phyloP scores from a whole-genome alignment of 1,140 invertebrate genomes.

The Penaeus indicus region DNA sequence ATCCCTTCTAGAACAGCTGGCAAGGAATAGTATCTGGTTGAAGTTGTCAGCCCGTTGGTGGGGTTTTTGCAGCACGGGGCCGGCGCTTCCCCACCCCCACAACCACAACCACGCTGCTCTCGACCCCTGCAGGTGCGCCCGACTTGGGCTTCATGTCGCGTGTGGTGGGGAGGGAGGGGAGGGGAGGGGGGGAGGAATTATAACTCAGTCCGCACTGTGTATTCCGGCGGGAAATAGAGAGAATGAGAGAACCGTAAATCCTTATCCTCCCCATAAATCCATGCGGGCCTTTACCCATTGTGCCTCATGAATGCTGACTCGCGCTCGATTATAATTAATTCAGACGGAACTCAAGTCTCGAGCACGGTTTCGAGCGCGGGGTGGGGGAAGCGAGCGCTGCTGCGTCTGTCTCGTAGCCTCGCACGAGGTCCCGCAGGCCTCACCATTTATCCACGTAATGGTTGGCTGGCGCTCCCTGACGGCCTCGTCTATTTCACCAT shows the following conservation, averaged over 20 bases:
- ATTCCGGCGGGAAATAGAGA: background rate
- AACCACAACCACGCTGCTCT: slow-evolving; percentile 49
- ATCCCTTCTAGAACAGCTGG: background rate
- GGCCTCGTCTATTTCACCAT: slow-evolving; percentile 56
- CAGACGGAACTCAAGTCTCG: slow-evolving; percentile 55
- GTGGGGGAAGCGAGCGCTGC: slow-evolving; percentile 41
- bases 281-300: slow-evolving; percentile 47
- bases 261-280: background rate
- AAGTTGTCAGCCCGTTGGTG: slow-evolving; percentile 40
- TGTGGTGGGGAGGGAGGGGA: too few relatives aligned
- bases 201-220: slow-evolving; percentile 9
- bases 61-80: slow-evolving; percentile 32
- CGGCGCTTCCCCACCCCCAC: slow-evolving; percentile 35
- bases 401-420: slow-evolving; percentile 60
- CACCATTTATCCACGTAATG: slow-evolving; percentile 62
- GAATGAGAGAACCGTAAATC: too few relatives aligned
- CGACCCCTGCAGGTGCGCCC: slow-evolving; percentile 20
- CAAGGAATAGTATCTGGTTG: slow-evolving; percentile 56
- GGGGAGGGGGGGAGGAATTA: slow-evolving; percentile 23
- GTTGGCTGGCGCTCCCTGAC: slow-evolving; percentile 50
- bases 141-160: slow-evolving; percentile 40
- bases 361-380: slow-evolving; percentile 40
- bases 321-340: slow-evolving; percentile 60
- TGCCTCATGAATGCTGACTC: slow-evolving; percentile 58
- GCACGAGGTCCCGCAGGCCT: slow-evolving; percentile 52